phyloP scores from a whole-genome alignment of 2,797 vertebrate species.

The Sus cebifrons region DNA sequence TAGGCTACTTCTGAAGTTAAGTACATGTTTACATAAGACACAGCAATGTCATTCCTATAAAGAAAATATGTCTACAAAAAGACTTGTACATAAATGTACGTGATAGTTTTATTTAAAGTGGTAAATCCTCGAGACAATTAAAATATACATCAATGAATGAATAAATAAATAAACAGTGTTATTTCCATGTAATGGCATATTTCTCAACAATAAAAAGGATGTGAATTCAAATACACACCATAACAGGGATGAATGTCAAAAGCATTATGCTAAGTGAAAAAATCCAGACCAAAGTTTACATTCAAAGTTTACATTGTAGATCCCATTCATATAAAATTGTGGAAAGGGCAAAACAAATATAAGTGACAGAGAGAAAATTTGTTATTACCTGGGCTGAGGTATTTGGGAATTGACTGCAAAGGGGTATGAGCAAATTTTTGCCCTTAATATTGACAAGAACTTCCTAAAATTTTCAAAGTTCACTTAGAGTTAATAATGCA shows the following conservation, averaged over 20 bases:
- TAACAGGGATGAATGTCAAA: background rate
- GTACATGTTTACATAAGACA: background rate
- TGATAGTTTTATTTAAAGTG: background rate
- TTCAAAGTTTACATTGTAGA: background rate
- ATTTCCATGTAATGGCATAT: background rate
- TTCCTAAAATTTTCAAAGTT: background rate
- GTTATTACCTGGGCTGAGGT: background rate
- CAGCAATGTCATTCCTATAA: background rate
- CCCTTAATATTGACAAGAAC: background rate
- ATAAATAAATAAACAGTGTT: background rate
- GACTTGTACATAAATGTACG: background rate
- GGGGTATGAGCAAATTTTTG: background rate
- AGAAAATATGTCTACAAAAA: background rate
- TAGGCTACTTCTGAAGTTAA: background rate
- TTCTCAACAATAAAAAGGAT: background rate
- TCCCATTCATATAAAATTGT: background rate
- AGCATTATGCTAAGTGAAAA: background rate
- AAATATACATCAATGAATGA: background rate
- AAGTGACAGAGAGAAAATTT: background rate
- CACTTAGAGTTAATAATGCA: background rate
- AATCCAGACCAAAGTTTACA: background rate
- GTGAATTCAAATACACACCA: background rate
- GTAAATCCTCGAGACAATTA: background rate
- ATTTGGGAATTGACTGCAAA: background rate
- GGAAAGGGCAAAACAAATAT: background rate